These are phyloP conservation scores for Microtus montanus DNA, from an alignment of 2,113 vertebrate genomes.

Conservation along the genomic window DNA sequence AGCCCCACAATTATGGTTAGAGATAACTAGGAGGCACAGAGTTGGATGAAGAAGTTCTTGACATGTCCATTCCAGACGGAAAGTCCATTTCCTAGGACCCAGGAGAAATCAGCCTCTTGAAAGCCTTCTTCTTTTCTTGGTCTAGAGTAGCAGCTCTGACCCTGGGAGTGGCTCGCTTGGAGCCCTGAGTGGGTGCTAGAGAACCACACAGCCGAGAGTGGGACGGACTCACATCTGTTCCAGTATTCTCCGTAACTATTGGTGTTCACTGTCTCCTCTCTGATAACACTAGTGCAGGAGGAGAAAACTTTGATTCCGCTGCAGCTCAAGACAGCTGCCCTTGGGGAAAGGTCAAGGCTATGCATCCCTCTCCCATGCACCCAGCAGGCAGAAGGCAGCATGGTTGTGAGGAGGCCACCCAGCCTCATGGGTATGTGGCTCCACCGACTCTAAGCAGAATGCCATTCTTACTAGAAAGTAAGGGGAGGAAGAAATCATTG, in stretches of 20 bases:
- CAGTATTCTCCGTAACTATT: background rate
- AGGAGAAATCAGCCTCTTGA: background rate
- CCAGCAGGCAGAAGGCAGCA: background rate
- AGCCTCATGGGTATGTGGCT: background rate
- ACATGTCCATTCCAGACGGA: constrained; percentile 36
- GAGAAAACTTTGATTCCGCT: background rate
- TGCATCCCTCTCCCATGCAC: background rate
- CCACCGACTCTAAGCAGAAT: background rate
- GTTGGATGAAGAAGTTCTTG: constrained; percentile 17
- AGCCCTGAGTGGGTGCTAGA: background rate
- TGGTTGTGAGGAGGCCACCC: background rate
- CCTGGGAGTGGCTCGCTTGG: background rate
- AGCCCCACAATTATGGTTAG: background rate
- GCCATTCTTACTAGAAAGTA: background rate
- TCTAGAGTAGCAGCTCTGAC: background rate
- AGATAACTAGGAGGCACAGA: background rate
- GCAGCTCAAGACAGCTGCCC: background rate
- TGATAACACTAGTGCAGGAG: background rate
- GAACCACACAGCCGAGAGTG: background rate
- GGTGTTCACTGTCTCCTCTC: background rate
- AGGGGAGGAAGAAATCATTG: background rate
- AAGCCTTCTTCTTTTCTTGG: background rate
- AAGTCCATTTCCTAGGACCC: constrained; percentile 30
- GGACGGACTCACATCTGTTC: background rate
- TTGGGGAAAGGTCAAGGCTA: background rate